Base-by-base conservation (phyloP, 1,140 invertebrate genomes). In the Heliconius melpomene region DNA sequence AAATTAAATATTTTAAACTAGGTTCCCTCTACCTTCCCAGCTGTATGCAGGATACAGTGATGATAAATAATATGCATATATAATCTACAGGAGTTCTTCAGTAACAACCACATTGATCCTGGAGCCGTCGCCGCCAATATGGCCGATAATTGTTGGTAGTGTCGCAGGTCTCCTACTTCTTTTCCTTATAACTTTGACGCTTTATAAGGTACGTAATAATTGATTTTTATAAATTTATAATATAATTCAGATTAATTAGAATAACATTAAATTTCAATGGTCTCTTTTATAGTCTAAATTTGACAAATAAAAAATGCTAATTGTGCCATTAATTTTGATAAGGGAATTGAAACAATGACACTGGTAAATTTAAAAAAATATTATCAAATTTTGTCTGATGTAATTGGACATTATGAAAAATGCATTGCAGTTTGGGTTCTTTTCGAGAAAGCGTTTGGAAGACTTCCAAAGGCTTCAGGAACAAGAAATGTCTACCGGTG, bases 41-140 rank as follows among this genome's bases (percentile, higher is more conserved):
- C 72, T n/a, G 38, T 46, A 13, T 46, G 1, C n/a, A 20, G n/a
- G 36, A 46, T 23, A 46, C 38, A 13, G 38, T 60, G n/a, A 50
- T 26, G n/a, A 36, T 26, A 72, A 76, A 73, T 16, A 76, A 54
- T 5, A 46, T 46, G 13, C 6, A 2, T 46, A 46, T 46, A 16
- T 46, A 46, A 16, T 78, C 75, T 86, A 23, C 79, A 91, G 90
- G 46, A 74, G 75, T 7, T 52, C 70, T 2, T 75, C 83, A 23
- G 82, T 88, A 73, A 87, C 81, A 1, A 90, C 90, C 0, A 85
- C 83, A 0, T 29, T 92, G 18, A 71, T 88, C 5, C 75, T 92
- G 50, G 89, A 91, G 26, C 88, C 89, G 3, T 78, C 81, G 9
- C 80, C 82, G 36, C 88, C 87, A 1, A 72, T 89, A 3, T 91